These are phyloP conservation scores for Phrynocephalus guinanensis DNA, from an alignment of 2,797 vertebrate genomes.

Conservation along the genomic window DNA sequence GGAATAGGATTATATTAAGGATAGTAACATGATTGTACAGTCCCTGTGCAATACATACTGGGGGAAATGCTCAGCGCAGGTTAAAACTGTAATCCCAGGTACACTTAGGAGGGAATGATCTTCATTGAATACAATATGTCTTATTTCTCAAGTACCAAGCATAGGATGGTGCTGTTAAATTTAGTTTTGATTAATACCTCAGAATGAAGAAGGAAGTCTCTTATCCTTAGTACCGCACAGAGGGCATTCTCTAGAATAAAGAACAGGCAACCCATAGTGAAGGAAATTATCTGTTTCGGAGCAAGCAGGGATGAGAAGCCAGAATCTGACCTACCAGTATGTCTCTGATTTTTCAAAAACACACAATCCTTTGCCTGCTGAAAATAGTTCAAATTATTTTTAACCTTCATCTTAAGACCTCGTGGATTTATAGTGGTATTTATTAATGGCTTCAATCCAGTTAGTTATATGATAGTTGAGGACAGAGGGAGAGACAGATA, in stretches of 20 bases:
- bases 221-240: too few relatives aligned
- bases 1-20: neutral
- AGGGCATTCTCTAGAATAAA: neutral
- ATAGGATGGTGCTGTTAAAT: neutral
- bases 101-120: neutral
- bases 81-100: neutral
- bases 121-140: neutral
- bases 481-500: neutral
- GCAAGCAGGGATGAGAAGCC: neutral
- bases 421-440: neutral
- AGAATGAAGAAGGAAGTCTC: neutral
- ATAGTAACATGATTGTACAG: neutral
- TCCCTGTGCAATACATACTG: neutral
- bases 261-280: neutral
- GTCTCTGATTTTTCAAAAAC: neutral
- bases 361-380: neutral
- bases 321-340: neutral
- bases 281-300: neutral
- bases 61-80: neutral
- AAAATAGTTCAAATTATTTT: neutral
- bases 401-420: neutral
- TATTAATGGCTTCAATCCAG: neutral
- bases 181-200: neutral
- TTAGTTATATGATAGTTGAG: neutral
- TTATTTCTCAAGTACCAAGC: neutral